These are phyloP conservation scores for Gymnodraco acuticeps DNA, from an alignment of 2,797 vertebrate genomes.

Conservation along the genomic window DNA sequence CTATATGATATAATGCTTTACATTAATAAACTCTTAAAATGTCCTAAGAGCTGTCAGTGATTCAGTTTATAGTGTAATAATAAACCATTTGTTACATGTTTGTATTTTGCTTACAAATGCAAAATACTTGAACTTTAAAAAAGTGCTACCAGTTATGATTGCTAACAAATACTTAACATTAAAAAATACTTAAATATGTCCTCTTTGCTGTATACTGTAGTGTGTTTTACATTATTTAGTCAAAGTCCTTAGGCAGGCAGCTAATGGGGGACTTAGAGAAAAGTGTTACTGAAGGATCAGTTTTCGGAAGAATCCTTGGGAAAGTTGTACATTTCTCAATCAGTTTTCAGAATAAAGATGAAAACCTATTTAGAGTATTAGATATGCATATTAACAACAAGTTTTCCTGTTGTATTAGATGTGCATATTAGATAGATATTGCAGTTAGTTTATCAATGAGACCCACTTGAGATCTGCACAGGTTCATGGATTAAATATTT, in stretches of 20 bases:
- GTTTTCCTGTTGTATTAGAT: too few relatives aligned
- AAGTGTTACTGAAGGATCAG: background rate
- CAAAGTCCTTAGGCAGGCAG: background rate
- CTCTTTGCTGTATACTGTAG: background rate
- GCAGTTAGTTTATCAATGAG: background rate
- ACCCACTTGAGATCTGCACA: background rate
- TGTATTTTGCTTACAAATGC: background rate
- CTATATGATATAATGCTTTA: background rate
- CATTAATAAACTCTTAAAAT: background rate
- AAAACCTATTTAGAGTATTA: background rate
- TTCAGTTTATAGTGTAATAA: background rate
- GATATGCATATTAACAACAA: too few relatives aligned
- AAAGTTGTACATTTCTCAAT: background rate
- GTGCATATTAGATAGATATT: background rate
- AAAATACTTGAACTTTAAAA: background rate
- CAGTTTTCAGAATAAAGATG: background rate
- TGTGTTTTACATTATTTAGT: background rate
- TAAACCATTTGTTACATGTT: background rate
- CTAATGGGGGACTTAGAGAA: background rate
- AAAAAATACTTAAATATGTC: background rate
- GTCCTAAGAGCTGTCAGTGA: background rate
- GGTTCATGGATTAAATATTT: conserved; percentile 1
- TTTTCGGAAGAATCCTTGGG: background rate
- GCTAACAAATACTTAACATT: background rate
- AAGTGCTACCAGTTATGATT: background rate